A percentile compares a stretch with the other conserved stretches of the same genome.
These are phyloP conservation scores for Melipona beecheii DNA, from an alignment of 2,888 invertebrate species.

Conservation along the genomic window DNA sequence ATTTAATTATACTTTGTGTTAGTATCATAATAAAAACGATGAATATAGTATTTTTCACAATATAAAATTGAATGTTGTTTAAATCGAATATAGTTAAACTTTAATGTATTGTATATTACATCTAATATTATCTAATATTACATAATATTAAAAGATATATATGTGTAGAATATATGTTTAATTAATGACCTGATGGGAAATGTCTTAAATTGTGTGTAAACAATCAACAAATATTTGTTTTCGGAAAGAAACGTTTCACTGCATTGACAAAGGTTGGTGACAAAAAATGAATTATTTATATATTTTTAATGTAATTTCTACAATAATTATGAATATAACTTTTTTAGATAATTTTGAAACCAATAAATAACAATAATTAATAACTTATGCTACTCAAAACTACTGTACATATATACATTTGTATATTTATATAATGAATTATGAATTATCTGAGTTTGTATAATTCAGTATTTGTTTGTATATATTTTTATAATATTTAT, in stretches of 20 bases:
- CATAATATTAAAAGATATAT: background rate
- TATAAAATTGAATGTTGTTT: slow-evolving; percentile 6
- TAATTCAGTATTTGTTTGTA: slow-evolving; percentile 20
- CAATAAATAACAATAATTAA: background rate
- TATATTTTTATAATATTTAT: background rate
- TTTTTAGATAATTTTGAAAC: slow-evolving; percentile 21
- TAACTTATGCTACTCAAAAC: background rate
- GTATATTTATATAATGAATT: slow-evolving; percentile 31
- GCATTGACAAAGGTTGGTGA: background rate
- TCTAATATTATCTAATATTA: background rate
- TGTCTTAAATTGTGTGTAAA: background rate
- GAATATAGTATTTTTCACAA: background rate
- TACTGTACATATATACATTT: slow-evolving; percentile 5
- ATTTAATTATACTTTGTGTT: background rate
- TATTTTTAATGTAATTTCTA: background rate
- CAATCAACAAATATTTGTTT: background rate
- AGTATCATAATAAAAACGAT: background rate
- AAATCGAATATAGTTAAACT: slow-evolving; percentile 15
- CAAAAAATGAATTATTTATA: background rate
- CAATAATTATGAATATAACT: background rate
- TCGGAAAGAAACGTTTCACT: background rate
- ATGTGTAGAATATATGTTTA: too few relatives aligned
- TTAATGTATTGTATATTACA: background rate
- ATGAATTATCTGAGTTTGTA: slow-evolving; percentile 30
- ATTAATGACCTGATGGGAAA: background rate